Conservation (phyloP, 2,113 vertebrate genomes). For the Entelurus aequoreus region DNA sequence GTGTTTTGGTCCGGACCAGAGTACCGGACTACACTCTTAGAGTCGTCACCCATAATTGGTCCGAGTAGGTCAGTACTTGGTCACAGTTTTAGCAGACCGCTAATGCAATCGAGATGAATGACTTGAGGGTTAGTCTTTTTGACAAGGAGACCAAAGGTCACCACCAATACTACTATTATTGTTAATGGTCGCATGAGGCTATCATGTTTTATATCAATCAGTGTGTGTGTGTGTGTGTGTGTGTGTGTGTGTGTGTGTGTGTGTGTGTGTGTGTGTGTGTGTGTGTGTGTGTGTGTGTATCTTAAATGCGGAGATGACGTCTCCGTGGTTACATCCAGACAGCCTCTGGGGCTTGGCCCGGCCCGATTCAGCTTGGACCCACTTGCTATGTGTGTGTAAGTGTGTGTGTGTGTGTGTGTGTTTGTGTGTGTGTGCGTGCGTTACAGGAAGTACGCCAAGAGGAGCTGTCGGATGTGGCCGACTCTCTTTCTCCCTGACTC, state of each 20-base stretch:
- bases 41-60: not conserved
- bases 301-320: constrained; percentile 26
- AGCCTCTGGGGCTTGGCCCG: constrained; percentile 47
- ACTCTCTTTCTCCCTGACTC: constrained; percentile 4
- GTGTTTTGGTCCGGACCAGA: no score
- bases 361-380: constrained; percentile 44
- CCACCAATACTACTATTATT: constrained; percentile 25
- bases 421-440: constrained; percentile 20
- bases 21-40: no score
- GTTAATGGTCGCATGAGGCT: constrained; percentile 37
- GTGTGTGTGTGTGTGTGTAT: constrained; percentile 23
- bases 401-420: constrained; percentile 24
- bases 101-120: constrained; percentile 17
- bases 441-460: constrained; percentile 41
- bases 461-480: constrained; percentile 37
- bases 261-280: constrained; percentile 28
- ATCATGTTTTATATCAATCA: constrained; percentile 45
- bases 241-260: constrained; percentile 23
- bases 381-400: constrained; percentile 37
- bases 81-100: constrained; percentile 9
- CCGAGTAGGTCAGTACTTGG: not conserved
- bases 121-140: constrained; percentile 18
- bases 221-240: constrained; percentile 26
- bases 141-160: constrained; percentile 41
- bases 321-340: constrained; percentile 39